A percentile compares a stretch with the other conserved stretches of the same genome.
Conservation (phyloP, 2,113 vertebrate genomes). For the Zapornia atra region DNA sequence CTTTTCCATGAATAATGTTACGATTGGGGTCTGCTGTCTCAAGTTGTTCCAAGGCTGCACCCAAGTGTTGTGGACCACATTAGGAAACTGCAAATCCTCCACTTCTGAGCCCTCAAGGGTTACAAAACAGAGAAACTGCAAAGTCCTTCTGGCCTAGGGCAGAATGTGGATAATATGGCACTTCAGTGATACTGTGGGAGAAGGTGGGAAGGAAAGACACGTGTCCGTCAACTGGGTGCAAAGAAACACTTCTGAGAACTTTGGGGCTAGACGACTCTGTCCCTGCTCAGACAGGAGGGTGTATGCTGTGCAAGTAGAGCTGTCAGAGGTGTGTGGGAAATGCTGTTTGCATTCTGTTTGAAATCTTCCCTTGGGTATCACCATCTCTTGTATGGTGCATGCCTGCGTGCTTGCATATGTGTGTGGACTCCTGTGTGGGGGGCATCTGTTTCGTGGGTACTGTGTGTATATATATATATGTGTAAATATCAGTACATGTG, state of each 20-base stretch:
- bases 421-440: neutral
- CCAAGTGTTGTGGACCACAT: neutral
- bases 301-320: neutral
- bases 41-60: neutral
- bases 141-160: neutral
- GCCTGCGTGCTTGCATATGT: conserved; percentile 15
- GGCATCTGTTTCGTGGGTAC: conserved; percentile 60
- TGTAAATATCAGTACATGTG: conserved; percentile 46
- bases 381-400: neutral
- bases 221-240: neutral
- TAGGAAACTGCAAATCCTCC: neutral
- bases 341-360: neutral
- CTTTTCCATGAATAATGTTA: neutral
- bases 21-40: neutral
- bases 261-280: neutral
- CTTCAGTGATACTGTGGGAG: accelerated
- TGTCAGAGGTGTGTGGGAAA: conserved; percentile 9
- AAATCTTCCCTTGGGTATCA: neutral
- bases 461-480: conserved; percentile 35
- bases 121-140: neutral
- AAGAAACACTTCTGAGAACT: neutral
- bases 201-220: neutral
- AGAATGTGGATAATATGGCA: neutral
- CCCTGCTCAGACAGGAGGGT: neutral
- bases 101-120: neutral